Percentiles rank a stretch among this genome's conserved stretches.
Conservation (phyloP, 2,113 vertebrate species). For the Syrrhaptes paradoxus region DNA sequence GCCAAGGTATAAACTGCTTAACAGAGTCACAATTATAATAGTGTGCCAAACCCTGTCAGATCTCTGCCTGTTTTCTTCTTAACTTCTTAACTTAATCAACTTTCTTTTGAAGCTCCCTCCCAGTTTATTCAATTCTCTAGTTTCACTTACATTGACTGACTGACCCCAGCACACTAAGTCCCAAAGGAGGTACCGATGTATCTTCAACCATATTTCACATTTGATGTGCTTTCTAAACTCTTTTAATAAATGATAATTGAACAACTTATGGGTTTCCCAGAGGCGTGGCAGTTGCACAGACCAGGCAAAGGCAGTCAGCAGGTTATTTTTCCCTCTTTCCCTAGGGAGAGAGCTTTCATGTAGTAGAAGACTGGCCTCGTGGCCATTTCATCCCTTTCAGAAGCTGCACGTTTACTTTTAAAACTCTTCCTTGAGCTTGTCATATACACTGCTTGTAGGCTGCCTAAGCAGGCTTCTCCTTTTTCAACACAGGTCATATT, state of each 20-base stretch:
- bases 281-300: not conserved
- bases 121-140: not conserved
- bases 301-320: not conserved
- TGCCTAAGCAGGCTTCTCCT: not conserved
- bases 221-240: not conserved
- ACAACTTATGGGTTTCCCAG: not conserved
- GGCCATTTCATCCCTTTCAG: not conserved
- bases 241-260: not conserved
- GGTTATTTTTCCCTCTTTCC: not conserved
- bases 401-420: not conserved
- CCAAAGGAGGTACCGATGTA: not conserved
- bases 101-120: not conserved
- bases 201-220: no score
- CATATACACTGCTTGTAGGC: accelerated
- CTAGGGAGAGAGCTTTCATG: not conserved
- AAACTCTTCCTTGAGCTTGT: not conserved
- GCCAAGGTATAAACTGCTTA: not conserved
- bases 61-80: not conserved
- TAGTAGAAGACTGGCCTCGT: no score
- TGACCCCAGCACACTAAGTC: not conserved
- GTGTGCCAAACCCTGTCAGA: not conserved
- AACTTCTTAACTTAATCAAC: not conserved
- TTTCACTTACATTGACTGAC: not conserved
- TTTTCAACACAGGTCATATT: accelerated
- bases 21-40: not conserved